Percentiles rank a stretch among this genome's conserved stretches.
These are phyloP conservation scores for Hofmannophila pseudospretella DNA, from an alignment of 2,888 invertebrate species.

Conservation along the genomic window DNA sequence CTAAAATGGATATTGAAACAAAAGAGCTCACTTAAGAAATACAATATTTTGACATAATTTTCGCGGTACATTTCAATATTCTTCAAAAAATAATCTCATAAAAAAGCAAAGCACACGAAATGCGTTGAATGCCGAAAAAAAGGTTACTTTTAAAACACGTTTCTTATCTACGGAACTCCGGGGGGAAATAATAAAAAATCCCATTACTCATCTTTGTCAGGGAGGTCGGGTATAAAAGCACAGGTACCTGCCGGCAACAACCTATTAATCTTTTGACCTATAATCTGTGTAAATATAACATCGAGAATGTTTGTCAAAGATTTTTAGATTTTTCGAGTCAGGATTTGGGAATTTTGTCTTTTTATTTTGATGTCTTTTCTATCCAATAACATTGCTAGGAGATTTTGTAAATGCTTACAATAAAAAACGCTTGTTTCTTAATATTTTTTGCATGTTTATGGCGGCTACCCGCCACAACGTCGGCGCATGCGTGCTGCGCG, in stretches of 20 bases:
- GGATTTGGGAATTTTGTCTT: too few species aligned
- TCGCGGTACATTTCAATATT: too few species aligned
- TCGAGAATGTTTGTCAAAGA: not conserved
- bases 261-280: constrained; percentile 27
- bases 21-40: not conserved
- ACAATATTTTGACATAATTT: too few species aligned
- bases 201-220: constrained; percentile 33
- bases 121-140: not conserved
- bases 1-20: too few species aligned
- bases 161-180: constrained; percentile 17
- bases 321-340: too few species aligned
- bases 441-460: too few species aligned
- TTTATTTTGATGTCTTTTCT: too few species aligned
- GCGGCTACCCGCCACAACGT: too few species aligned
- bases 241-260: constrained; percentile 31
- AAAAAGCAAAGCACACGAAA: constrained; percentile 1
- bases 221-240: constrained; percentile 20
- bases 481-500: too few species aligned
- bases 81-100: not conserved
- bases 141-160: constrained; percentile 9
- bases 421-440: too few species aligned
- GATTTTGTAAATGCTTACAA: too few species aligned
- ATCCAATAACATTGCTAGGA: too few species aligned
- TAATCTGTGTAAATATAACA: constrained; percentile 4
- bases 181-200: constrained; percentile 31